A percentile compares a stretch with the other conserved stretches of the same genome.
These are phyloP conservation scores for Cantharis flavilabris DNA, from an alignment of 2,888 invertebrate genomes.

Conservation along the genomic window DNA sequence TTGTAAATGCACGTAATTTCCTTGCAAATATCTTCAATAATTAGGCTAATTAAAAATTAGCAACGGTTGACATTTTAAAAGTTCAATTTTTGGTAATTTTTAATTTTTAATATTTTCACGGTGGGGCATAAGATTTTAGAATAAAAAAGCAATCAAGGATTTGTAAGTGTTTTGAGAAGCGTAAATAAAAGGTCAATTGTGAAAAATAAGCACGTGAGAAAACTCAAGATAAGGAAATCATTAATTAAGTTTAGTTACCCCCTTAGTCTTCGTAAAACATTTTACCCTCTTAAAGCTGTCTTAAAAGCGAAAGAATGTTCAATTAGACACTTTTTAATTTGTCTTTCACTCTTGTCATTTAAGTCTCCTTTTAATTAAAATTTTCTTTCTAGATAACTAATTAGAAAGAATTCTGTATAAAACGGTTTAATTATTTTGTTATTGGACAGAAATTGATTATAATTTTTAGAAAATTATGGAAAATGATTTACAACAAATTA, in stretches of 20 bases:
- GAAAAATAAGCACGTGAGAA: conserved; percentile 32
- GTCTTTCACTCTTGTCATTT: conserved; percentile 35
- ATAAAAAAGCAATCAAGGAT: not conserved
- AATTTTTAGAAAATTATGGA: not conserved
- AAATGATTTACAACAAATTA: not conserved
- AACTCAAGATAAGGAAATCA: conserved; percentile 38
- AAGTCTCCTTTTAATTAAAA: conserved; percentile 32
- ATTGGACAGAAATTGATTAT: not conserved
- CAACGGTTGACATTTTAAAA: too few relatives aligned
- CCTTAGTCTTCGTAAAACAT: conserved; percentile 27
- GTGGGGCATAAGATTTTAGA: not conserved
- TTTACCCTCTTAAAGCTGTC: conserved; percentile 31
- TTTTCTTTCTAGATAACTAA: conserved; percentile 30
- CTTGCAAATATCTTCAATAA: too few relatives aligned
- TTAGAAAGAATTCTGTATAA: conserved; percentile 19
- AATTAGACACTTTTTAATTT: conserved; percentile 41
- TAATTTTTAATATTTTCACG: not conserved
- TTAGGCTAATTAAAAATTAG: too few relatives aligned
- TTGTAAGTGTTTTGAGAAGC: not conserved
- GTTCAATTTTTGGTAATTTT: not conserved
- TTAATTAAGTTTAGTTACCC: conserved; percentile 38
- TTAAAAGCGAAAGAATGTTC: conserved; percentile 40
- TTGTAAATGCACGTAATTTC: too few relatives aligned
- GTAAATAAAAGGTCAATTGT: conserved; percentile 26
- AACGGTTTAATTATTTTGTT: not conserved